Conservation (phyloP, 2,113 vertebrate species). For the Numida meleagris region DNA sequence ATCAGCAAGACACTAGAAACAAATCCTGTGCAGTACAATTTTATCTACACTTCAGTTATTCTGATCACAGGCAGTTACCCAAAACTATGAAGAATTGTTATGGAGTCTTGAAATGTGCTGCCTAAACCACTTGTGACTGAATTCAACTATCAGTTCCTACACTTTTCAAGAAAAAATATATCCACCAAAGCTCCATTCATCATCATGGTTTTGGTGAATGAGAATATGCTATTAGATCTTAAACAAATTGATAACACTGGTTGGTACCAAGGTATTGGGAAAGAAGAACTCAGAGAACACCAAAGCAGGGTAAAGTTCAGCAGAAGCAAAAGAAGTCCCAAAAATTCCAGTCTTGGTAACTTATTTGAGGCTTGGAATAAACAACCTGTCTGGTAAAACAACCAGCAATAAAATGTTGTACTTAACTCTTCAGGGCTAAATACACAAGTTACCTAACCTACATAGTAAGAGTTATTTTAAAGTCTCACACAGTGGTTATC, state of each 20-base stretch:
- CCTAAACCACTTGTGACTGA: slow-evolving; percentile 47
- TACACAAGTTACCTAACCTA: neutral
- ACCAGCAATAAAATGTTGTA: neutral
- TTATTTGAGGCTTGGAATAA: neutral
- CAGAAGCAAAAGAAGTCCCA: neutral
- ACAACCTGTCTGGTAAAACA: neutral
- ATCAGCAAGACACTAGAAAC: slow-evolving; percentile 70
- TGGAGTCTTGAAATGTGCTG: slow-evolving; percentile 53
- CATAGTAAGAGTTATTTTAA: neutral
- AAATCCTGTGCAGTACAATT: slow-evolving; percentile 59
- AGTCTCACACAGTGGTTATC: neutral
- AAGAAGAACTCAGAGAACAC: neutral
- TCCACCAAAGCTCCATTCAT: neutral
- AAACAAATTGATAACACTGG: neutral
- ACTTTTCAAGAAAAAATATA: slow-evolving; percentile 5
- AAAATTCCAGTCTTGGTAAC: neutral
- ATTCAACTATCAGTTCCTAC: neutral
- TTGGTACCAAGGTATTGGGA: neutral
- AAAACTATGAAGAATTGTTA: slow-evolving; percentile 73
- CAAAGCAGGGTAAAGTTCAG: neutral
- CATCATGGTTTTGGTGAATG: neutral
- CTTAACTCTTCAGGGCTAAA: neutral
- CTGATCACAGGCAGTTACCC: slow-evolving; percentile 60
- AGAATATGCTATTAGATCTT: neutral
- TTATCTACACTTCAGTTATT: slow-evolving; percentile 62